Conservation (phyloP, 1,140 invertebrate species). For the Penaeus japonicus region DNA sequence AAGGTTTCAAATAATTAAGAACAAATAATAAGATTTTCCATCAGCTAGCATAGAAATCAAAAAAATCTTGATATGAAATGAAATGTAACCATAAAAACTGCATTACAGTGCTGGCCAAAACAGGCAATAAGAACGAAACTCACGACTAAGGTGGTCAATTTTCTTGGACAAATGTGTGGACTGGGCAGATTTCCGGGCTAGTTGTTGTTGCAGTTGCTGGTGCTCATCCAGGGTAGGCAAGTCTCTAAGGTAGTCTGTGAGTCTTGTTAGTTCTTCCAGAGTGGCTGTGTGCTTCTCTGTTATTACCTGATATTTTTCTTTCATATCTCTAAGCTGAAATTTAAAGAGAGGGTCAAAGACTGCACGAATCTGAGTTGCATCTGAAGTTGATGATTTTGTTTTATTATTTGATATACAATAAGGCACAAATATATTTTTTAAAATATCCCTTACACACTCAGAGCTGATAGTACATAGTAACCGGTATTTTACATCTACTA, state of each 20-base stretch:
- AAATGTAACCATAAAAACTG: no score
- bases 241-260: background rate
- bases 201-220: background rate
- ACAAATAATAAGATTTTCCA: no score
- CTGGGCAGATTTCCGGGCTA: background rate
- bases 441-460: no score
- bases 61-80: no score
- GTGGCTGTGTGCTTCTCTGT: background rate
- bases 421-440: no score
- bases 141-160: background rate
- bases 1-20: no score
- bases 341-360: background rate
- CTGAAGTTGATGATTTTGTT: no score
- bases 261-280: background rate
- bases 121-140: background rate
- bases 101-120: no score
- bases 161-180: background rate
- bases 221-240: background rate
- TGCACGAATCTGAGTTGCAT: background rate
- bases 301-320: background rate
- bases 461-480: no score
- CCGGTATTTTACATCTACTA: no score
- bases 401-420: no score
- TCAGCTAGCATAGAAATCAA: no score
- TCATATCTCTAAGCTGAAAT: background rate